phyloP scores from a whole-genome alignment of 1,140 invertebrate genomes.

The Araneus ventricosus region DNA sequence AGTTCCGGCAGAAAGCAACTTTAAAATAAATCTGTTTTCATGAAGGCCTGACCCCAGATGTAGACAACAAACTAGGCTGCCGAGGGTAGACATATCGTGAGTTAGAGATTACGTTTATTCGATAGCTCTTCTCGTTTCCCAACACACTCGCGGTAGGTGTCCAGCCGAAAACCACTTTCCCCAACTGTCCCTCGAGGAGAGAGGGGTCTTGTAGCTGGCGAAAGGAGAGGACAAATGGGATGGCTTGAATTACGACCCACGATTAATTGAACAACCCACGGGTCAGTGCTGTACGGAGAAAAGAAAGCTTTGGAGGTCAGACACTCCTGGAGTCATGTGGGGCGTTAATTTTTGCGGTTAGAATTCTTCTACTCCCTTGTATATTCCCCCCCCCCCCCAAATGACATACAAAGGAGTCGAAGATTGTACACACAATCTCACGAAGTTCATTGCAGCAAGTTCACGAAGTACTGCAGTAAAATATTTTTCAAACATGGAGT shows the following conservation, averaged over 20 bases:
- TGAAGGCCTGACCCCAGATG: not conserved
- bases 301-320: not conserved
- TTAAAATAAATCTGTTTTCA: not conserved
- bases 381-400: too few species aligned
- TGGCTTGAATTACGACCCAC: constrained; percentile 38
- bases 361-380: too few species aligned
- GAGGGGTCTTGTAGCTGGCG: not conserved
- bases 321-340: not conserved
- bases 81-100: constrained; percentile 39
- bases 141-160: constrained; percentile 60
- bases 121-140: constrained; percentile 15
- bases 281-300: not conserved
- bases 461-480: too few species aligned
- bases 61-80: not conserved
- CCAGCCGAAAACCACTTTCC: not conserved
- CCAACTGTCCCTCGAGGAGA: not conserved
- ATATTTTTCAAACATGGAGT: too few species aligned
- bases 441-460: too few species aligned
- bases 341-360: too few species aligned
- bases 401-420: too few species aligned
- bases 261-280: constrained; percentile 52
- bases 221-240: constrained; percentile 41
- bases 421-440: too few species aligned
- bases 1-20: too few species aligned
- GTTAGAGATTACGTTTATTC: constrained; percentile 38